Conservation (phyloP, 2,888 invertebrate genomes). For the Podotricha telesiphe region DNA sequence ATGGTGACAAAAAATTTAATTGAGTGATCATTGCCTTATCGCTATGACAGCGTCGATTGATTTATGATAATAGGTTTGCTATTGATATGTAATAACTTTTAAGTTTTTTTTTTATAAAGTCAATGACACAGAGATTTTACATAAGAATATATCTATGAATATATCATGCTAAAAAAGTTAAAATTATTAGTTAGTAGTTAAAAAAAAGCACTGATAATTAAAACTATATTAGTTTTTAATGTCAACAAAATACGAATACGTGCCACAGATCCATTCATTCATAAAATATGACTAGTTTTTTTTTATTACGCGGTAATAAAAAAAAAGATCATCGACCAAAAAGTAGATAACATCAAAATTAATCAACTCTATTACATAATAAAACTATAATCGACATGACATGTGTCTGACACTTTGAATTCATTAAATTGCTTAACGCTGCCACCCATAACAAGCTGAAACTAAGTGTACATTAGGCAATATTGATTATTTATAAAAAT, state of each 20-base stretch:
- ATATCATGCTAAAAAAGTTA: too few relatives aligned
- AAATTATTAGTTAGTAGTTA: too few relatives aligned
- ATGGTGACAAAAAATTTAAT: neutral
- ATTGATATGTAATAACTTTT: conserved; percentile 9
- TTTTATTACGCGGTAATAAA: conserved; percentile 4
- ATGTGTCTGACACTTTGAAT: conserved; percentile 1
- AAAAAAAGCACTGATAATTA: too few relatives aligned
- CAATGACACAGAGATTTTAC: neutral
- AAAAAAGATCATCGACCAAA: neutral
- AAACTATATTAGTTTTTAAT: too few relatives aligned
- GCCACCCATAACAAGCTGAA: neutral
- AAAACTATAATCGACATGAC: conserved; percentile 18
- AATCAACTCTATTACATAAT: conserved; percentile 20
- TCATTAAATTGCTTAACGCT: neutral
- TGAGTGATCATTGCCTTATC: conserved; percentile 16
- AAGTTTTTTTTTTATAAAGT: neutral
- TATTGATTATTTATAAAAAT: neutral
- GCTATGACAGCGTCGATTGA: conserved; percentile 14
- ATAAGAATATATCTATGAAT: neutral
- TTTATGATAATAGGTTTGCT: conserved; percentile 13
- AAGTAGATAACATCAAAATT: conserved; percentile 17
- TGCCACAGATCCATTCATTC: neutral
- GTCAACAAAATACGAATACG: too few relatives aligned
- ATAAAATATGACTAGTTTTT: neutral
- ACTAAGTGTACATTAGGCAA: neutral